Evolutionary conservation across 2,888 invertebrate genomes (phyloP), one percentile per base, ranked within the genome.

Genomic region (Stenchaetothrips biformis): DNA sequence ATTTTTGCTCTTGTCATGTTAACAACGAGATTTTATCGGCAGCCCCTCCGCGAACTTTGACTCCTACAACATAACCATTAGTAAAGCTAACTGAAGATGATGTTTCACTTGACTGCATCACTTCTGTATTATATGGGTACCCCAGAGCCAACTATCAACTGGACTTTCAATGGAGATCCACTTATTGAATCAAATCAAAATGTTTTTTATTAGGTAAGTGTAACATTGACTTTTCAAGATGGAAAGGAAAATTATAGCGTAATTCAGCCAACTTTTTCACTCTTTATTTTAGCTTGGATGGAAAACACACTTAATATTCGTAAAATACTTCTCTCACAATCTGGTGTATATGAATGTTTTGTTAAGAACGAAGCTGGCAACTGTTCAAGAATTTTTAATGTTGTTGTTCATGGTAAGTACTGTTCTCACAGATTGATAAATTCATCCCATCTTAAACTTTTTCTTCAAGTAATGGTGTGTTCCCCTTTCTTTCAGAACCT

Each of bases 121-220:
- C 21, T 25, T 21, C 21, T 1, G 21, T 25, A 21, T 25, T 74
- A 25, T 25, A 11, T 25, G 67, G 67, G 8, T 74, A 25, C 25
- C 92, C n/a, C 92, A 0, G 79, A 85, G 4, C 92, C 92, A 0
- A 86, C 87, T 67, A 88, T 92, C 37, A 88, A 88, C 82, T 93
- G 92, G 92, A 89, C 89, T 83, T 90, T 89, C 84, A 89, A 89
- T 77, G 88, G 85, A 1, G 80, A 86, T 0, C 88, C 87, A 0
- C 81, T 89, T 16, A 84, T 81, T n/a, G 77, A 27, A 1, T 74
- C 25, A 8, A 74, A 21, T 25, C 25, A 21, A 74, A 7, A 11
- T 25, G 11, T 37, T 37, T 37, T n/a, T 37, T 37, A 18, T 13
- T 7, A 18, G 25, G 25, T 25, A 74, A 74, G 67, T 74, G 7